phyloP scores from a whole-genome alignment of 2,888 invertebrate species.

The Tetheella fluctuosa region DNA sequence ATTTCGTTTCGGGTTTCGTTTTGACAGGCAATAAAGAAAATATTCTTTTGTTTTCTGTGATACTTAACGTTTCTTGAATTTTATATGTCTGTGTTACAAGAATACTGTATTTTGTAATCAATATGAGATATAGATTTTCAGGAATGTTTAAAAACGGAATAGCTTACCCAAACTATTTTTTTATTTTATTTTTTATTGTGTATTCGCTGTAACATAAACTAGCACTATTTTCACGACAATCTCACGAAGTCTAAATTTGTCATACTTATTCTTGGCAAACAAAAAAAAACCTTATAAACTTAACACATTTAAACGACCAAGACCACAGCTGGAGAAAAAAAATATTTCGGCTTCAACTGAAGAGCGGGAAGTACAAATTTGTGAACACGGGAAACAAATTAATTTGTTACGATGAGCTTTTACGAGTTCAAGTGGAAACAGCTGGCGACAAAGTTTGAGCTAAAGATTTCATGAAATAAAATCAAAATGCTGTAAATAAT shows the following conservation, averaged over 20 bases:
- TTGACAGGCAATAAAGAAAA: conserved; percentile 52
- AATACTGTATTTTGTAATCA: too few relatives aligned
- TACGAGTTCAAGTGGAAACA: conserved; percentile 69
- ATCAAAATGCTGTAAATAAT: conserved; percentile 2
- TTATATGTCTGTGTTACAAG: not conserved
- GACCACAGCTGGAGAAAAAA: conserved; percentile 31
- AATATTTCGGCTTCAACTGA: conserved; percentile 43
- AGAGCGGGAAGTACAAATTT: conserved; percentile 76
- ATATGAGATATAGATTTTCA: too few relatives aligned
- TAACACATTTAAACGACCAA: conserved; percentile 33
- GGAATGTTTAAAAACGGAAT: too few relatives aligned
- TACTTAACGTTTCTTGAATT: not conserved
- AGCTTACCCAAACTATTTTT: too few relatives aligned
- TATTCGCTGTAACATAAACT: too few relatives aligned
- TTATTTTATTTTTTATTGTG: too few relatives aligned
- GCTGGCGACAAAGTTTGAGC: conserved; percentile 43
- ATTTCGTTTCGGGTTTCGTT: conserved; percentile 62
- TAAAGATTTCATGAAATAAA: conserved; percentile 16
- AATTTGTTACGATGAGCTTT: conserved; percentile 50
- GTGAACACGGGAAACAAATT: conserved; percentile 80
- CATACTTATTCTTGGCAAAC: not conserved
- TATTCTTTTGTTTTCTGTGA: conserved; percentile 21
- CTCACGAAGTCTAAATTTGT: not conserved
- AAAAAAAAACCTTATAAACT: conserved; percentile 31
- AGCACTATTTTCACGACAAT: not conserved